Percentiles rank a stretch among this genome's conserved stretches.
phyloP scores from a whole-genome alignment of 2,888 invertebrate species.

The Mycalesis mineus region DNA sequence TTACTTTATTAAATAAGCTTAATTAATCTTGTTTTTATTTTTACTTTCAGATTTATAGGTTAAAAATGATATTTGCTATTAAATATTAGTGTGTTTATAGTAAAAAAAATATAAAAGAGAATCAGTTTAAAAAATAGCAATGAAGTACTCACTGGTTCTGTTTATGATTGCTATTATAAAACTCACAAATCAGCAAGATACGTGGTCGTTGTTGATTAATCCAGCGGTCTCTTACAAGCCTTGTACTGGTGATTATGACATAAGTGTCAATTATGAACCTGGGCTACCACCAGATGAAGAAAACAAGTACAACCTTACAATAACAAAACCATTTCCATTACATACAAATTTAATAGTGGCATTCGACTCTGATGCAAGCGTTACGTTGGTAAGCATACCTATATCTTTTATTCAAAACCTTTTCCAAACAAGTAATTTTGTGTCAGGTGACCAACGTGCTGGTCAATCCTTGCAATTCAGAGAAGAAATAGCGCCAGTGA shows the following conservation, averaged over 20 bases:
- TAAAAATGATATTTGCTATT: neutral
- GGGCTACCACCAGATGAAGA: constrained; percentile 37
- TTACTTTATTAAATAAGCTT: neutral
- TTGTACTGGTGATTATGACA: neutral
- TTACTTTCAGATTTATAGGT: neutral
- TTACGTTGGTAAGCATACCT: constrained; percentile 39
- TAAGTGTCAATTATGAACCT: constrained; percentile 22
- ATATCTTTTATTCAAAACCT: no score
- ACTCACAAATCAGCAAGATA: neutral
- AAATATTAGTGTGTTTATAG: neutral
- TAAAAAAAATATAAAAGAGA: neutral
- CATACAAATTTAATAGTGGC: constrained; percentile 25
- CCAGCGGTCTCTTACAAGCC: neutral
- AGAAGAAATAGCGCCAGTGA: no score
- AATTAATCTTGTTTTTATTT: neutral
- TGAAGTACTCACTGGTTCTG: neutral
- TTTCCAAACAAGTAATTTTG: no score
- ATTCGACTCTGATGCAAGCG: constrained; percentile 37
- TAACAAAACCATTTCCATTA: constrained; percentile 16
- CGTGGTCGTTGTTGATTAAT: neutral
- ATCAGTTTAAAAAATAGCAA: neutral
- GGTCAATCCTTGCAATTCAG: no score
- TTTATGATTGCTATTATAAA: neutral
- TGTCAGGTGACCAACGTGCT: no score
- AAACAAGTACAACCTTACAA: constrained; percentile 34